Evolutionary conservation across 2,888 invertebrate species (phyloP).

Genomic region (Ichneumon xanthorius): DNA sequence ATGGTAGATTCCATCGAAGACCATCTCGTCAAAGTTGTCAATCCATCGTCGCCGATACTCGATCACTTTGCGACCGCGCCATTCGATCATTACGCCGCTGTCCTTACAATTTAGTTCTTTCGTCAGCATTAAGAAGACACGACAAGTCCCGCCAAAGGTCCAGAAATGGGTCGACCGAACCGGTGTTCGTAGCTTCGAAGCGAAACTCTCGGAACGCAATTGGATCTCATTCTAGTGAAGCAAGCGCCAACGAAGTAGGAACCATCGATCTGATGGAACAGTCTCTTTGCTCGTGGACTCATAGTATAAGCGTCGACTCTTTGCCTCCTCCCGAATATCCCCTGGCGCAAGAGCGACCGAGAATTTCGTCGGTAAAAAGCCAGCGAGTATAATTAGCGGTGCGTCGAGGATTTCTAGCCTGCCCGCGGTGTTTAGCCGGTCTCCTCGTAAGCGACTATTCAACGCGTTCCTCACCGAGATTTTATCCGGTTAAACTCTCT

Average conservation of each 20-base stretch:
- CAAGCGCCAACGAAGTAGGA: background rate
- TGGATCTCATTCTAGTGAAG: background rate
- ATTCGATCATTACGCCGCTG: background rate
- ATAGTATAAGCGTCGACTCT: background rate
- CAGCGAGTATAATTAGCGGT: conserved; percentile 18
- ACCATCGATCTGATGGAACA: background rate
- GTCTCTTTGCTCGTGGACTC: background rate
- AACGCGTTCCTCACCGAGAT: conserved; percentile 29
- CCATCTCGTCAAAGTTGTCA: background rate
- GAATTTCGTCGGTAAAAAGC: conserved; percentile 13
- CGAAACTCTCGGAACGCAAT: background rate
- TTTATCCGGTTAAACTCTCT: conserved; percentile 48
- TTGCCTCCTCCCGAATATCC: background rate
- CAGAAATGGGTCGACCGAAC: background rate
- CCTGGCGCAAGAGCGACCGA: no score
- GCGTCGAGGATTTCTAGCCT: conserved; percentile 3
- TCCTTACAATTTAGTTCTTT: background rate
- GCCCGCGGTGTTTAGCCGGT: conserved; percentile 16
- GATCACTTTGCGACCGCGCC: background rate
- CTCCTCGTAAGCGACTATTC: conserved; percentile 19
- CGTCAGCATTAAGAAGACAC: background rate
- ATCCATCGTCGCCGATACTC: background rate
- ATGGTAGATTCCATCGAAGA: background rate
- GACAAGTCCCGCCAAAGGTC: background rate
- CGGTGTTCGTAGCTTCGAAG: background rate